Conservation (phyloP, 2,797 vertebrate species). For the Poecilia velifera region DNA sequence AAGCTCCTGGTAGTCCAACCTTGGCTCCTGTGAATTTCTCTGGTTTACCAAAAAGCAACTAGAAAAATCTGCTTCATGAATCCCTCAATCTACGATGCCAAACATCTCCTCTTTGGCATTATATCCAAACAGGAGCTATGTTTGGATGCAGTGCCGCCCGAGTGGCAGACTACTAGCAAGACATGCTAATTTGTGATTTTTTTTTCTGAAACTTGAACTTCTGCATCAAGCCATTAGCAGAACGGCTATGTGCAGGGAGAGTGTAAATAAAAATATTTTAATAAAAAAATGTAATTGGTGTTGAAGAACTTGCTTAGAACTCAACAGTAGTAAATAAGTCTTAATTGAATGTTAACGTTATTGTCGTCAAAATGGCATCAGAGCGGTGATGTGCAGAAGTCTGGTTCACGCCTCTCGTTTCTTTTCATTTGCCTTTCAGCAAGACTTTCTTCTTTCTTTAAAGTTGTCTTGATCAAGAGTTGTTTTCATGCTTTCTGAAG, state of each 20-base stretch:
- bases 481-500: not conserved
- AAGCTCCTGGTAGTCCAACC: not conserved
- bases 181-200: not conserved
- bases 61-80: not conserved
- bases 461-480: not conserved
- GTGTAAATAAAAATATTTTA: not conserved
- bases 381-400: not conserved
- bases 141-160: not conserved
- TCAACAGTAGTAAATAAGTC: not conserved
- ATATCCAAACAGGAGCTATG: not conserved
- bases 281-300: not conserved
- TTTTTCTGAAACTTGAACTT: not conserved
- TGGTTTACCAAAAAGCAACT: not conserved
- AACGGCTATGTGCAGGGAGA: not conserved
- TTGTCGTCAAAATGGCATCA: not conserved
- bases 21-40: not conserved
- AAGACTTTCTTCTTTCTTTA: not conserved
- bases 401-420: not conserved
- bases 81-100: not conserved
- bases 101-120: no score
- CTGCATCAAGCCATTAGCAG: not conserved
- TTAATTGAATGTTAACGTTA: not conserved
- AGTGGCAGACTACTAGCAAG: not conserved
- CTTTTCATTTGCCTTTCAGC: not conserved
- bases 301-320: not conserved